phyloP scores from a whole-genome alignment of 2,888 invertebrate genomes.

The Andricus curvator region DNA sequence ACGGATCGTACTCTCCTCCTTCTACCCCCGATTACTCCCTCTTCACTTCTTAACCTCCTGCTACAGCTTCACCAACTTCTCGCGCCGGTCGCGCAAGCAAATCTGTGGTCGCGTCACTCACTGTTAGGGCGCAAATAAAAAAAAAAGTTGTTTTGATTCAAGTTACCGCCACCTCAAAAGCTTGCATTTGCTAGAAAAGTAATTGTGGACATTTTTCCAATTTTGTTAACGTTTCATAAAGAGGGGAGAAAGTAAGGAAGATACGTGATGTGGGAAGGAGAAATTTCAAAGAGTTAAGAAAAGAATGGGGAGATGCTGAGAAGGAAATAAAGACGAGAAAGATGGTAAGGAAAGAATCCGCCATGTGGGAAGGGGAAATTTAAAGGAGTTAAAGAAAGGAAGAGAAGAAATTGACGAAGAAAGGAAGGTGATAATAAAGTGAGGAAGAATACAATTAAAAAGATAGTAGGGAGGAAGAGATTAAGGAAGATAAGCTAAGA shows the following conservation, averaged over 20 bases:
- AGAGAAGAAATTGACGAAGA: not conserved
- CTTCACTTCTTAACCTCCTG: slow-evolving; percentile 48
- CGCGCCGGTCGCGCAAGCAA: slow-evolving; percentile 29
- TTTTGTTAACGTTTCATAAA: not conserved
- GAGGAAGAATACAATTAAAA: not conserved
- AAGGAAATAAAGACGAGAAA: too few species aligned
- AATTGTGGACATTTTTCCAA: not conserved
- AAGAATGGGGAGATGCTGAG: not conserved
- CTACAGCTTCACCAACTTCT: slow-evolving; percentile 44
- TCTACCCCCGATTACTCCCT: slow-evolving; percentile 34
- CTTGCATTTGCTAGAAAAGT: not conserved
- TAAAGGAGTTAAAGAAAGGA: too few species aligned
- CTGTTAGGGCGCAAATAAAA: slow-evolving; percentile 42
- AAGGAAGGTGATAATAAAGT: too few species aligned
- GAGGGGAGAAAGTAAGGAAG: not conserved
- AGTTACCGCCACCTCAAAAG: slow-evolving; percentile 40
- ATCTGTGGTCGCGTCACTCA: slow-evolving; percentile 50
- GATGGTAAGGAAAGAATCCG: not conserved
- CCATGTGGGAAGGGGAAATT: not conserved
- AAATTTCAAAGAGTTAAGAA: not conserved
- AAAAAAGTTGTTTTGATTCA: slow-evolving; percentile 66
- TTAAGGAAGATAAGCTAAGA: too few species aligned
- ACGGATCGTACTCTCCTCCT: slow-evolving; percentile 55
- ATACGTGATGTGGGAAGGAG: not conserved
- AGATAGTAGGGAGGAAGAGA: too few species aligned